These are phyloP conservation scores for Tapirus indicus DNA, from an alignment of 2,797 vertebrate species.

Conservation along the genomic window DNA sequence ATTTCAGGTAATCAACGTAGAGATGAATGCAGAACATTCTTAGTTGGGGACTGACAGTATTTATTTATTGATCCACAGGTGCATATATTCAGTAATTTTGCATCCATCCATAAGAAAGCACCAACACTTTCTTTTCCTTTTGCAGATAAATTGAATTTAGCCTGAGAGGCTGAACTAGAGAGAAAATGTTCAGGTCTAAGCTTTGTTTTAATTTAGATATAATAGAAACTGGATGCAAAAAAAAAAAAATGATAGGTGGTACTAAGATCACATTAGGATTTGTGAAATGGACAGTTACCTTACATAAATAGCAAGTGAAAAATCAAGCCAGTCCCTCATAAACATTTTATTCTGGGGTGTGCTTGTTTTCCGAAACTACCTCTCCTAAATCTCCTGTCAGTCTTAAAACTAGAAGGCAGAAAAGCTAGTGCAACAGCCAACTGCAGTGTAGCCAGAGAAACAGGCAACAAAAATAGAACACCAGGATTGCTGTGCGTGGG, in stretches of 20 bases:
- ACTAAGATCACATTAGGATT: not conserved
- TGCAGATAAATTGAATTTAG: not conserved
- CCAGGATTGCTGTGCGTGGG: slow-evolving; percentile 96
- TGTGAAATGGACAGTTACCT: slow-evolving; percentile 65
- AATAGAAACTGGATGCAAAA: not conserved
- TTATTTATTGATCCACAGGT: slow-evolving; percentile 31
- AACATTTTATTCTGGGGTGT: slow-evolving; percentile 75
- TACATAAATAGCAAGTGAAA: slow-evolving; percentile 62
- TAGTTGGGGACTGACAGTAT: not conserved
- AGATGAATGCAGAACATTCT: not conserved
- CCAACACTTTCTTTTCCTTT: not conserved
- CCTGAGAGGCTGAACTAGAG: not conserved
- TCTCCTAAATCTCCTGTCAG: slow-evolving; percentile 78
- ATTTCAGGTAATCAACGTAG: not conserved
- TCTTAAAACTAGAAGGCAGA: slow-evolving; percentile 86
- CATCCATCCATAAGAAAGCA: not conserved
- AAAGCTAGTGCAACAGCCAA: slow-evolving; percentile 85
- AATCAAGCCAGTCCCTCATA: slow-evolving; percentile 62
- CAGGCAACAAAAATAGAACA: slow-evolving; percentile 95
- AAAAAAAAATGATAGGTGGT: not conserved
- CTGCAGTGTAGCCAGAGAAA: slow-evolving; percentile 92
- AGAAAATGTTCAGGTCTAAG: not conserved
- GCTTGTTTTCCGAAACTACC: slow-evolving; percentile 71
- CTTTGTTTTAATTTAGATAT: not conserved
- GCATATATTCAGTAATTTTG: not conserved